Base-by-base conservation (phyloP, 2,888 invertebrate genomes). In the Drosophila mettleri region DNA sequence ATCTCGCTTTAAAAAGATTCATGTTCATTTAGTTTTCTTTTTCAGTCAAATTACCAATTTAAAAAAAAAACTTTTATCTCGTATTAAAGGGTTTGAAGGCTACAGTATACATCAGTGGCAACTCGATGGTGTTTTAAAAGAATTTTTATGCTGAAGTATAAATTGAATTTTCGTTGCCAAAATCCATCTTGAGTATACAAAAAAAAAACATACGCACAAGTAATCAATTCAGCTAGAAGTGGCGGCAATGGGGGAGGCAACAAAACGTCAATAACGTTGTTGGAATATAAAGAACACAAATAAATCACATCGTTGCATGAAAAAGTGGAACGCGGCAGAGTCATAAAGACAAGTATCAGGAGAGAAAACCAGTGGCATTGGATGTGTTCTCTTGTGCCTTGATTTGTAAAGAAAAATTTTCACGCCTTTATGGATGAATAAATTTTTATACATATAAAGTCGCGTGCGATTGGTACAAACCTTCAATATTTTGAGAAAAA, bases 351-450 rank as follows among this genome's bases (percentile, higher is more conserved):
- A 80, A 82, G 58, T 67, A 55, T 38, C 18, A 22, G 45, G 38
- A 39, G 33, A 41, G 36, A 39, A 18, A 24, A n/a, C 10, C 24
- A 52, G 51, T 34, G 31, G 43, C 34, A 36, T 33, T 24, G 29
- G 49, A 31, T 51, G 45, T 51, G 45, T 46, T 27, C 39, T 48
- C 51, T 45, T 72, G 43, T 46, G 55, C 34, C 46, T 49, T 65
- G 52, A 62, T 69, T 69, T 78, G 58, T 62, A 72, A 62, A 69
- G 71, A 70, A 73, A 72, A 78, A 85, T 81, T 69, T 81, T 77
- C 69, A 72, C 83, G 85, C 85, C 79, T 73, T 79, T 84, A 77
- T 85, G 86, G 82, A 59, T 85, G 82, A 84, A 87, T 85, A 79
- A 68, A 85, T 85, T 81, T 81, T 74, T 79, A 74, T 83, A 68